These are phyloP conservation scores for Callipepla californica DNA, from an alignment of 2,113 vertebrate species.

Conservation along the genomic window DNA sequence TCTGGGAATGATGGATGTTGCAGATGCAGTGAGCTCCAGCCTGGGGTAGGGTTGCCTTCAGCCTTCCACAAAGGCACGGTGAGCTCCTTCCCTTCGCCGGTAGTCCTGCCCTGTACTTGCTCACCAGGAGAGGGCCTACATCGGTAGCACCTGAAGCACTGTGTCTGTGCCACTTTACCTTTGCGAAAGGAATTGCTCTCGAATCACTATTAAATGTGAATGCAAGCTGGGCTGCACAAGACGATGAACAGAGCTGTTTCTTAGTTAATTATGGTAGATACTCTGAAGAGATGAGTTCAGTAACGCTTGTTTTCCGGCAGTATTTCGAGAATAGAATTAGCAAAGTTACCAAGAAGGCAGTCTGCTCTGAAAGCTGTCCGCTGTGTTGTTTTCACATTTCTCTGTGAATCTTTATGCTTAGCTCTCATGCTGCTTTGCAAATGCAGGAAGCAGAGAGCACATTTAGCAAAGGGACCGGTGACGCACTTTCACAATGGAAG, in stretches of 20 bases:
- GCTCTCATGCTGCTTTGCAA: neutral
- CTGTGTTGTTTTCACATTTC: neutral
- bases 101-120: neutral
- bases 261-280: neutral
- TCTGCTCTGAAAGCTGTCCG: neutral
- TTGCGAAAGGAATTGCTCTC: neutral
- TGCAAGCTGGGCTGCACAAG: neutral
- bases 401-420: neutral
- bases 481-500: neutral
- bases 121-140: no score
- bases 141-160: neutral
- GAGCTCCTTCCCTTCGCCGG: neutral
- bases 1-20: neutral
- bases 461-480: accelerated
- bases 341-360: neutral
- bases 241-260: neutral
- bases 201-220: neutral
- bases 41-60: neutral
- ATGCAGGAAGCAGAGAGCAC: accelerated
- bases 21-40: neutral
- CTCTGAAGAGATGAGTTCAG: neutral
- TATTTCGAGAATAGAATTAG: neutral
- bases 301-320: neutral
- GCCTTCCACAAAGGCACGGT: neutral
- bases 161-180: neutral